A percentile compares a stretch with the other conserved stretches of the same genome.
These are phyloP conservation scores for Fregata magnificens DNA, from an alignment of 2,113 vertebrate genomes.

Conservation along the genomic window DNA sequence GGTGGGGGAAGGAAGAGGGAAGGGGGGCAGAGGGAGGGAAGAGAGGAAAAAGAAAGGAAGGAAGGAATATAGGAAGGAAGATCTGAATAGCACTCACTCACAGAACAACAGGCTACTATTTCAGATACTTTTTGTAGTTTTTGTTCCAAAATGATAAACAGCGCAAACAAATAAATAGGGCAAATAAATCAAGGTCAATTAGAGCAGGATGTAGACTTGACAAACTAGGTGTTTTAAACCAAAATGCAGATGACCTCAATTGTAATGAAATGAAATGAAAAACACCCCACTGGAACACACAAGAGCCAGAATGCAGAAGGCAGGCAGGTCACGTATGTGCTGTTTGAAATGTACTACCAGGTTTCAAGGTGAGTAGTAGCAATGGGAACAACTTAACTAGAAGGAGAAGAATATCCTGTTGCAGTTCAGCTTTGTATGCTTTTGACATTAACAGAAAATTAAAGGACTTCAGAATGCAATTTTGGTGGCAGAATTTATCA, in stretches of 20 bases:
- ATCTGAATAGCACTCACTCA: background rate
- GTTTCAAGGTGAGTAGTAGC: background rate
- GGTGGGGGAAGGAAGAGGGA: background rate
- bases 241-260: background rate
- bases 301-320: background rate
- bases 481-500: background rate
- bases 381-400: background rate
- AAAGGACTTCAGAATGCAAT: background rate
- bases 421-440: background rate
- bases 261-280: background rate
- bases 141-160: background rate
- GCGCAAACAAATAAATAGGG: background rate
- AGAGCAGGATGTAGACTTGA: background rate
- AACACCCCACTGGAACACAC: background rate
- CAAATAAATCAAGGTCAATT: background rate
- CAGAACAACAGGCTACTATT: background rate
- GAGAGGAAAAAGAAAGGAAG: background rate
- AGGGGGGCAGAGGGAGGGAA: background rate
- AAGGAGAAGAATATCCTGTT: background rate
- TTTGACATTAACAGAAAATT: background rate
- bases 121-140: background rate
- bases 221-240: background rate
- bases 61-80: background rate
- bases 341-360: background rate
- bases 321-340: background rate